A percentile compares a stretch with the other conserved stretches of the same genome.
These are phyloP conservation scores for Athalia rosae DNA, from an alignment of 2,888 invertebrate species.

Conservation along the genomic window DNA sequence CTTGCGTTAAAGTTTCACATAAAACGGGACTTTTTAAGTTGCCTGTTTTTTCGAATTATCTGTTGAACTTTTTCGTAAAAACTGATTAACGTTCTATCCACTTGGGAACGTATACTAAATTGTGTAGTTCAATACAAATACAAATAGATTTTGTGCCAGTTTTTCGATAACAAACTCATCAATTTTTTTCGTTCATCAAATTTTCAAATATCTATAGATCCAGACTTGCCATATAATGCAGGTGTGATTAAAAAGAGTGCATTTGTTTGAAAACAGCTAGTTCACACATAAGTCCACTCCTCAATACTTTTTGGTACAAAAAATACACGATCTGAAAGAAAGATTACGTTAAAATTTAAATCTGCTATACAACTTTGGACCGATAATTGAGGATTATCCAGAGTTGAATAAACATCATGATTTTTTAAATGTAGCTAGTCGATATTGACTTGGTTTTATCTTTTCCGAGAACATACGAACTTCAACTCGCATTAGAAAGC, in stretches of 20 bases:
- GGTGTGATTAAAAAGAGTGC: too few species aligned
- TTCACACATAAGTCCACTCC: too few species aligned
- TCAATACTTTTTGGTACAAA: too few species aligned
- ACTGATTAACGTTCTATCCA: background rate
- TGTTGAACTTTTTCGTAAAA: background rate
- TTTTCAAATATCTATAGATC: too few species aligned
- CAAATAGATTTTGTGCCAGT: too few species aligned
- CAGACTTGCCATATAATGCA: too few species aligned
- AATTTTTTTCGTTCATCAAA: too few species aligned
- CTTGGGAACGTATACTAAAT: too few species aligned
- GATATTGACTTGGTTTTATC: slow-evolving; percentile 15
- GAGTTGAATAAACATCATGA: background rate
- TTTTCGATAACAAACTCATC: too few species aligned
- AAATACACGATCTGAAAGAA: background rate
- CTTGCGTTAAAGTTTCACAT: background rate
- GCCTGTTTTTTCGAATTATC: background rate
- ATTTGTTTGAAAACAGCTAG: too few species aligned
- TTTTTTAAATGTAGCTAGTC: slow-evolving; percentile 20
- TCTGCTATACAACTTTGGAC: background rate
- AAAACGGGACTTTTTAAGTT: background rate
- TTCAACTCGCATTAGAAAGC: slow-evolving; percentile 22
- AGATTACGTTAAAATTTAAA: background rate
- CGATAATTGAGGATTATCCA: background rate
- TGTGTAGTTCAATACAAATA: too few species aligned
- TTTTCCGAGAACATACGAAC: slow-evolving; percentile 22